Evolutionary conservation across 35 echinoderm and acorn worm genomes (phyloP).

Genomic region (Acanthaster planci): DNA sequence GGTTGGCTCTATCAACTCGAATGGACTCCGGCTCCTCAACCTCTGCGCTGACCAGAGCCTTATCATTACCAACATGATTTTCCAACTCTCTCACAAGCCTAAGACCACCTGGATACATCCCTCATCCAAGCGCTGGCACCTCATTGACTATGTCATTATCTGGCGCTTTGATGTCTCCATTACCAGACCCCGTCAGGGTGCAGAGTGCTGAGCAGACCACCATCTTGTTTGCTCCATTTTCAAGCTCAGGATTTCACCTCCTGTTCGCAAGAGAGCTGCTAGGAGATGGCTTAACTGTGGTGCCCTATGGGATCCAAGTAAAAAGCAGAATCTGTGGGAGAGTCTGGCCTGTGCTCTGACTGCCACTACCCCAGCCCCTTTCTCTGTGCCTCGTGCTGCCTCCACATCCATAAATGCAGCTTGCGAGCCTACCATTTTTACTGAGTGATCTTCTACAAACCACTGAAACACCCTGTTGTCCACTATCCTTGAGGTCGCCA

Average conservation of each 20-base stretch:
- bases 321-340: background rate
- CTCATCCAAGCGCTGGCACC: too few species aligned
- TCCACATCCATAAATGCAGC: too few species aligned
- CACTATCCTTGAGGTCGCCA: too few species aligned
- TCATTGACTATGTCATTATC: conserved; percentile 56
- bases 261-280: background rate
- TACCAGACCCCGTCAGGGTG: conserved; percentile 36
- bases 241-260: background rate
- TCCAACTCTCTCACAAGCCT: background rate
- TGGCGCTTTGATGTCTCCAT: conserved; percentile 37
- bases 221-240: conserved; percentile 33
- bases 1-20: conserved; percentile 38
- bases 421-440: too few species aligned
- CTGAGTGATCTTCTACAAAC: background rate
- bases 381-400: too few species aligned
- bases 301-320: background rate
- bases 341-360: background rate
- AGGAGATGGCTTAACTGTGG: background rate
- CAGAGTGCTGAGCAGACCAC: conserved; percentile 56
- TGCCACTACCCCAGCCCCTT: too few species aligned
- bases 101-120: conserved; percentile 63
- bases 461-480: background rate
- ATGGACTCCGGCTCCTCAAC: conserved; percentile 34
- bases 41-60: conserved; percentile 33
- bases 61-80: conserved; percentile 47